Percentiles rank a stretch among this genome's conserved stretches.
These are phyloP conservation scores for Triops longicaudatus DNA, from an alignment of 1,140 invertebrate species.

Conservation along the genomic window DNA sequence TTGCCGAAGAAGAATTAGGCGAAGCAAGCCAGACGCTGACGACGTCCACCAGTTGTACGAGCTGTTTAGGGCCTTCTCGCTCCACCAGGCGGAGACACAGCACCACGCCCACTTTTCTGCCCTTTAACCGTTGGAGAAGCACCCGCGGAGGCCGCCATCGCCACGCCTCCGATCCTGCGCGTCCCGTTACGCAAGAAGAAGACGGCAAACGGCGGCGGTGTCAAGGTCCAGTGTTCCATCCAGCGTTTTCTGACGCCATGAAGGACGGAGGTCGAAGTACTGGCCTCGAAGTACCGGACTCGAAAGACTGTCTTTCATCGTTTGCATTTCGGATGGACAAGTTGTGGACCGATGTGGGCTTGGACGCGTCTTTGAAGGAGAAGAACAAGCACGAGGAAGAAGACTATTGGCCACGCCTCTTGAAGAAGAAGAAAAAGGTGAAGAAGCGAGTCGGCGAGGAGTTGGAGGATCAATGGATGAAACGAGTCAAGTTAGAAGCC, in stretches of 20 bases:
- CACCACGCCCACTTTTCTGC: slow-evolving; percentile 26
- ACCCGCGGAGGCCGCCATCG: slow-evolving; percentile 21
- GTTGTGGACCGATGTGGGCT: neutral
- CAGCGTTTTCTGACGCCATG: neutral
- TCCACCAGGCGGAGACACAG: neutral
- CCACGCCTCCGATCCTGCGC: slow-evolving; percentile 24
- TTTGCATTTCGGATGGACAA: neutral
- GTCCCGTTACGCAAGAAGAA: slow-evolving; percentile 26
- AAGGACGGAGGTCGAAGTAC: neutral
- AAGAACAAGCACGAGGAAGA: neutral
- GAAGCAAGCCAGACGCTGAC: neutral
- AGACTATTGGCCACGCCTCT: neutral
- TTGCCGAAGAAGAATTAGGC: neutral
- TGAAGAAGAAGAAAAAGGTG: neutral
- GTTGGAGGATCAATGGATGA: slow-evolving; percentile 23
- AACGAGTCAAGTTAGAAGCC: neutral
- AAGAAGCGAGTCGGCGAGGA: slow-evolving; percentile 29
- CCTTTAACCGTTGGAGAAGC: slow-evolving; percentile 21
- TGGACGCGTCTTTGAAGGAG: neutral
- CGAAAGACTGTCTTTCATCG: neutral
- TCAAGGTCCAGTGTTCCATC: neutral
- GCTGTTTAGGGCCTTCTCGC: slow-evolving; percentile 22
- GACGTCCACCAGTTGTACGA: neutral
- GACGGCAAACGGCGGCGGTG: neutral
- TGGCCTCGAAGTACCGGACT: neutral